Evolutionary conservation across 1,140 invertebrate species (phyloP).

Genomic region (Leguminivora glycinivorella): DNA sequence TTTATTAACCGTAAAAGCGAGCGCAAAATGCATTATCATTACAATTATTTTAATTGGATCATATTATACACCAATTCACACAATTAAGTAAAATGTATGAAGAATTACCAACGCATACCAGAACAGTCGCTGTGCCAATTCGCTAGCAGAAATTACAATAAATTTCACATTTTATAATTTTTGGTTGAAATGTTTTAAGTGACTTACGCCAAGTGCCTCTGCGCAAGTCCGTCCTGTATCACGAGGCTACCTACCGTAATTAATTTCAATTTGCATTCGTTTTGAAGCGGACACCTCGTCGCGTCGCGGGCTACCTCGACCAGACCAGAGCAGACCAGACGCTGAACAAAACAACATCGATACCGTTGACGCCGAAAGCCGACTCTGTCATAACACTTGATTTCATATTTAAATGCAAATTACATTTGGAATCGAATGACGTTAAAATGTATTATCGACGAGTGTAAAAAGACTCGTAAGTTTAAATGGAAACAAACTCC

Average conservation of each 20-base stretch:
- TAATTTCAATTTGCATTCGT: slow-evolving; percentile 16
- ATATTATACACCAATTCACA: slow-evolving; percentile 6
- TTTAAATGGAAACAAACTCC: slow-evolving; percentile 10
- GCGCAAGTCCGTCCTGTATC: neutral
- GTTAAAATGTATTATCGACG: slow-evolving; percentile 10
- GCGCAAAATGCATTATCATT: slow-evolving; percentile 21
- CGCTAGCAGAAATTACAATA: slow-evolving; percentile 1
- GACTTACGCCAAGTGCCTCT: neutral
- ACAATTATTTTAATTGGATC: slow-evolving; percentile 19
- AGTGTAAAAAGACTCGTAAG: slow-evolving; percentile 6
- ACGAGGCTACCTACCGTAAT: neutral
- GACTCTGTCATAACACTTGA: neutral
- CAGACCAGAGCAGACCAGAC: neutral
- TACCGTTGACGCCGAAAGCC: neutral
- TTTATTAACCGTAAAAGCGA: slow-evolving; percentile 10
- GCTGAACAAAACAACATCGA: neutral
- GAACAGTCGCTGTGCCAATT: slow-evolving; percentile 16
- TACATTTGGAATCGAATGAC: slow-evolving; percentile 9
- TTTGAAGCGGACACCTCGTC: neutral
- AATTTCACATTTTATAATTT: neutral
- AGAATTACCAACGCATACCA: slow-evolving; percentile 20
- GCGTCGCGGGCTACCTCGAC: neutral
- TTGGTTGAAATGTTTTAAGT: neutral
- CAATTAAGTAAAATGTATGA: neutral
- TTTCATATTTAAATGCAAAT: slow-evolving; percentile 1